A percentile compares a stretch with the other conserved stretches of the same genome.
These are phyloP conservation scores for Cosmorhoe ocellata DNA, from an alignment of 2,888 invertebrate genomes.

Conservation along the genomic window DNA sequence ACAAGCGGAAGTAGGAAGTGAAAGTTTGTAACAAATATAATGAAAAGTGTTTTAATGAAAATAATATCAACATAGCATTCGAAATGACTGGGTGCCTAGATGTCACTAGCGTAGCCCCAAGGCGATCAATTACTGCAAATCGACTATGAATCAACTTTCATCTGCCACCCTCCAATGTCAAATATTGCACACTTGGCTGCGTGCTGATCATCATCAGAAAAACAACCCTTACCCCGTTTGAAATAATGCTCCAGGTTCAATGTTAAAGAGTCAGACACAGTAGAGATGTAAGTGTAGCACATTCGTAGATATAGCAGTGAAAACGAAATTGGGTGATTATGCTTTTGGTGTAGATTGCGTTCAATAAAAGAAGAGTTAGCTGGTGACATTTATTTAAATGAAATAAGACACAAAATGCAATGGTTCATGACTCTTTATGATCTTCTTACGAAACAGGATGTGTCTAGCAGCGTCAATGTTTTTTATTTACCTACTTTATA, in stretches of 20 bases:
- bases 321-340: conserved; percentile 19
- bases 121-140: conserved; percentile 68
- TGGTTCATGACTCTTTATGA: no score
- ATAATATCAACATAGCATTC: conserved; percentile 34
- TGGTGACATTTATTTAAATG: no score
- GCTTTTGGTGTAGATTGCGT: conserved; percentile 8
- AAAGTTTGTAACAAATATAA: no score
- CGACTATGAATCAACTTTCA: conserved; percentile 64
- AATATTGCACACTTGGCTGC: conserved; percentile 50
- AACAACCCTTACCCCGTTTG: conserved; percentile 5
- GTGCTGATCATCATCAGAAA: conserved; percentile 26
- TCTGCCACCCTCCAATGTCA: conserved; percentile 50
- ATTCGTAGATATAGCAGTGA: conserved; percentile 19
- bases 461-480: no score
- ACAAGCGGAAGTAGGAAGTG: no score
- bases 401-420: no score
- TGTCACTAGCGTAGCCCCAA: conserved; percentile 43
- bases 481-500: no score
- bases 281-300: conserved; percentile 15
- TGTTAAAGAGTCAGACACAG: background rate
- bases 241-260: background rate
- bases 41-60: no score
- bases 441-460: no score
- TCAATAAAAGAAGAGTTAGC: no score
- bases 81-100: conserved; percentile 31